Percentiles rank a stretch among this genome's conserved stretches.
Evolutionary conservation across 2,888 invertebrate genomes (phyloP).

Genomic region (Antheraea assamensis): DNA sequence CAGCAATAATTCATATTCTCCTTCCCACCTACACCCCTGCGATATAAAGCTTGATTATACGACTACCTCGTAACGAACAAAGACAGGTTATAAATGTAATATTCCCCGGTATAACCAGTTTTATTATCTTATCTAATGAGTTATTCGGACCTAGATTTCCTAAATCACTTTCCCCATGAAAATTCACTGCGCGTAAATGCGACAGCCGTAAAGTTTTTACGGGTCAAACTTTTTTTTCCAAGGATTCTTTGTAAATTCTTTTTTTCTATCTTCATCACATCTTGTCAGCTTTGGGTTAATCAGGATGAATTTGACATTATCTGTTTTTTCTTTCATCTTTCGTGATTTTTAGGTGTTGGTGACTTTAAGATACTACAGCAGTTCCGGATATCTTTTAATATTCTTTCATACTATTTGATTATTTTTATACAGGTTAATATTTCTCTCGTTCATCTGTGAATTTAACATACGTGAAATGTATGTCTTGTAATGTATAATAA

Average conservation of each 20-base stretch:
- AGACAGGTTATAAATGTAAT: constrained; percentile 13
- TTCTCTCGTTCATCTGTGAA: no score
- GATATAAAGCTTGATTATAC: constrained; percentile 10
- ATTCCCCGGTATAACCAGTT: neutral
- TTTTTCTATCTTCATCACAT: neutral
- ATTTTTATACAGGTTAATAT: no score
- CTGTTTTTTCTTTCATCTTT: no score
- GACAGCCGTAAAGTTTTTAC: neutral
- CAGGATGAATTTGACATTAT: no score
- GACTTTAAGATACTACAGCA: no score
- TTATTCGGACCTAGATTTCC: constrained; percentile 10
- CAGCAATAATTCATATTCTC: neutral
- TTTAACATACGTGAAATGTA: no score
- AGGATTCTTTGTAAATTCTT: neutral
- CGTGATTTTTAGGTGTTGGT: no score
- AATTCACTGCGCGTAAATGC: constrained; percentile 5
- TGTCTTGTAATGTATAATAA: no score
- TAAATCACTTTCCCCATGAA: neutral
- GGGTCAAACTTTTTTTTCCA: neutral
- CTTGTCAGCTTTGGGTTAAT: neutral
- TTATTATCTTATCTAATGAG: constrained; percentile 13
- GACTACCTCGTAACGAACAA: neutral
- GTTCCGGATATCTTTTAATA: no score
- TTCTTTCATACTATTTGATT: no score
- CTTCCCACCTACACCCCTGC: neutral